Evolutionary conservation across 2,888 invertebrate species (phyloP), one percentile per base, ranked within the genome.

Genomic region (Nymphalis c-album): DNA sequence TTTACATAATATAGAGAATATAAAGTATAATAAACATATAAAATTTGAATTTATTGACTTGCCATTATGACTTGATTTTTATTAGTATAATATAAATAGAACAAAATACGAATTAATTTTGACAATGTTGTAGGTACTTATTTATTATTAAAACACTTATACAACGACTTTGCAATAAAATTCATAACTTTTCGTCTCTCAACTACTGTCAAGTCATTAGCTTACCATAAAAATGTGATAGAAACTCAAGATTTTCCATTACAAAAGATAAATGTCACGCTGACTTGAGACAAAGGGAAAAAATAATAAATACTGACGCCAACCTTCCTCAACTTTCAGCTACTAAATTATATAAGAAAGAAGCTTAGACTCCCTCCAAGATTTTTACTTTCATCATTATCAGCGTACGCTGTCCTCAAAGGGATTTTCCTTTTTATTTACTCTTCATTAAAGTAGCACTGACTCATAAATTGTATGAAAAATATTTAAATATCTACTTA

Each of bases 241-340:
- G 31, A 55, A 63, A 31, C 55, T 47, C 47, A 60, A 55, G 31
- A 31, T 60, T 50, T 48, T 48, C 18, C 60, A 60, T 50, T 60
- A 60, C 31, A 50, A 45, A 57, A 46, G 46, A 57, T 57, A 63
- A 55, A 63, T 62, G 51, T 62, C 61, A 63, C 45, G 53, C 20
- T 47, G 57, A 63, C 47, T 57, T 47, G 57, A 57, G 47, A 47
- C 47, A 57, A 55, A 63, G 47, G 16, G 40, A 53, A 61, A 63
- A 63, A 55, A 63, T 55, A 63, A 47, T 45, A 63, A 55, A 63
- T 47, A 55, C 57, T 47, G 63, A 47, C 63, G 57, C 31, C 55
- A 17, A 31, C 63, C 63, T 47, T 47, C 46, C 31, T 63, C 55
- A 57, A 47, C 55, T 35, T 57, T 63, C 55, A 46, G 55, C 26